A percentile compares a stretch with the other conserved stretches of the same genome.
Evolutionary conservation across 2,888 invertebrate genomes (phyloP).

Genomic region (Trissolcus japonicus): DNA sequence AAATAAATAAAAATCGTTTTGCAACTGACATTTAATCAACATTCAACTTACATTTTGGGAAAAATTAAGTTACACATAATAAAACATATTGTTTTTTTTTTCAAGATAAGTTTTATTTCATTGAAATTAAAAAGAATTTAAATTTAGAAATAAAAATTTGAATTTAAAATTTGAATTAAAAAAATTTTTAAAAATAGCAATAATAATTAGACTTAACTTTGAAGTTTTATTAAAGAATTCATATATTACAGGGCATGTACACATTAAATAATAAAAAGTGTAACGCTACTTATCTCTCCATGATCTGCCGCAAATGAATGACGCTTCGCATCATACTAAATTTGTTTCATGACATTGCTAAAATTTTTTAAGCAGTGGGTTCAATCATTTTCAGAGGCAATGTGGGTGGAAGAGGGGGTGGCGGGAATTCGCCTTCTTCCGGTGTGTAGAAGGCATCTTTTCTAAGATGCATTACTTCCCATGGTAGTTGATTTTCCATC

Average conservation of each 20-base stretch:
- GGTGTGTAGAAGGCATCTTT: constrained; percentile 85
- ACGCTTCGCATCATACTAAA: constrained; percentile 7
- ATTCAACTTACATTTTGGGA: not conserved
- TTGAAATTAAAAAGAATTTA: not conserved
- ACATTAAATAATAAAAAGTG: constrained; percentile 19
- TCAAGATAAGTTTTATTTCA: not conserved
- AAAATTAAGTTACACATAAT: not conserved
- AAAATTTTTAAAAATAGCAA: not conserved
- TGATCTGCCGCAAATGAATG: not conserved
- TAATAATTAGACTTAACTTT: not conserved
- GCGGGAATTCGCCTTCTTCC: constrained; percentile 85
- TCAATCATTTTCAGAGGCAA: constrained; percentile 59
- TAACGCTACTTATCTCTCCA: constrained; percentile 6
- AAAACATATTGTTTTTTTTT: not conserved
- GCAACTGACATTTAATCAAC: constrained; percentile 19
- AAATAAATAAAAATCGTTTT: constrained; percentile 39
- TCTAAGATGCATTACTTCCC: constrained; percentile 86
- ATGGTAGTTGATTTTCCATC: constrained; percentile 89
- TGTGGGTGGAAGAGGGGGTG: constrained; percentile 81
- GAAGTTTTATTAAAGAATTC: constrained; percentile 30
- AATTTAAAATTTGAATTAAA: no score
- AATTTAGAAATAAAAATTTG: no score
- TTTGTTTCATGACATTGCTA: not conserved
- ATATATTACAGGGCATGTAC: constrained; percentile 40
- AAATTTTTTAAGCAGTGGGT: not conserved